These are phyloP conservation scores for Falco peregrinus DNA, from an alignment of 2,797 vertebrate genomes.

Conservation along the genomic window DNA sequence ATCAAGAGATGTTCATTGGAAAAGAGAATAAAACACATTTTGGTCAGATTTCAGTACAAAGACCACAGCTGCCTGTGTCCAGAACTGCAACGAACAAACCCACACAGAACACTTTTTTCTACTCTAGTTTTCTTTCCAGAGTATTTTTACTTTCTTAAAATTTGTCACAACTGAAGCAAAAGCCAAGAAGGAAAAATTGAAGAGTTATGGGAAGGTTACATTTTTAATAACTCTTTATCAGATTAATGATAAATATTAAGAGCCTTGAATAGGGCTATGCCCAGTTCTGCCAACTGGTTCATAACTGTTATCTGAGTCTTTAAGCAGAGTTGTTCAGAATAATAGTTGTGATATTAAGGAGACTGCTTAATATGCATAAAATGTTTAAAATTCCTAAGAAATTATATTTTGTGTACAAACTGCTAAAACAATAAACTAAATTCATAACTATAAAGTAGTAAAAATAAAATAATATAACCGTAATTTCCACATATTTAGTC, in stretches of 20 bases:
- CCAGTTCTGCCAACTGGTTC: neutral
- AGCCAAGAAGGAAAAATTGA: neutral
- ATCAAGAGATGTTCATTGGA: neutral
- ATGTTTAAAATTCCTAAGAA: neutral
- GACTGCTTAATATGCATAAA: neutral
- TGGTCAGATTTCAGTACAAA: neutral
- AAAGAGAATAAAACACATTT: neutral
- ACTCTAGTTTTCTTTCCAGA: neutral
- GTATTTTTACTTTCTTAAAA: neutral
- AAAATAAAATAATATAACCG: neutral
- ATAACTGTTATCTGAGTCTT: neutral
- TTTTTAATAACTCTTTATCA: neutral
- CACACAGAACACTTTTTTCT: neutral
- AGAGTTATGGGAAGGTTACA: neutral
- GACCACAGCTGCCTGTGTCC: neutral
- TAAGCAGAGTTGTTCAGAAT: neutral
- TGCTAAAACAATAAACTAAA: neutral
- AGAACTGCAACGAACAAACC: neutral
- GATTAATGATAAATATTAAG: neutral
- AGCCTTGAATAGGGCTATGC: neutral
- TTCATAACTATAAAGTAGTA: neutral
- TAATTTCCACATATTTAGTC: neutral
- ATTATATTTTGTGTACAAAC: neutral
- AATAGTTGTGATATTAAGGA: neutral
- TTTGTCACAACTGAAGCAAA: neutral